phyloP scores from a whole-genome alignment of 2,888 invertebrate species.

The Zele albiditarsus region DNA sequence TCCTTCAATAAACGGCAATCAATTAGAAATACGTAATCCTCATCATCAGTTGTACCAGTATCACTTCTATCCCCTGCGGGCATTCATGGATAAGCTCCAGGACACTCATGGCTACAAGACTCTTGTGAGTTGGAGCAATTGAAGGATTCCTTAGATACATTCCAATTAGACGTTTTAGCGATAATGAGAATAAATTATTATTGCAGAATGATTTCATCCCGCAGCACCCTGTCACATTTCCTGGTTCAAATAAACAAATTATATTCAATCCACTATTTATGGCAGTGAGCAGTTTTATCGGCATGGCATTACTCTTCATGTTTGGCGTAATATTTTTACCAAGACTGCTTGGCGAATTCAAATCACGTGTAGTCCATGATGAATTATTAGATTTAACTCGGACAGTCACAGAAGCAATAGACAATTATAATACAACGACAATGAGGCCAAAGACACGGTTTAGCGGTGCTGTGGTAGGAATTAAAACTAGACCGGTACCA shows the following conservation, averaged over 20 bases:
- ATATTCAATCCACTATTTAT: slow-evolving; percentile 75
- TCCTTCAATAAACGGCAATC: slow-evolving; percentile 51
- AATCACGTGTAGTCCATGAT: slow-evolving; percentile 55
- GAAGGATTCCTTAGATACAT: not conserved
- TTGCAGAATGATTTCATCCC: slow-evolving; percentile 51
- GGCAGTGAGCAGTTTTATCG: slow-evolving; percentile 77
- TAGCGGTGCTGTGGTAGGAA: slow-evolving; percentile 33
- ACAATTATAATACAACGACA: slow-evolving; percentile 46
- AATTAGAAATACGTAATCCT: slow-evolving; percentile 51
- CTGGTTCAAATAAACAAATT: slow-evolving; percentile 63
- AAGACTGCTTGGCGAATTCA: slow-evolving; percentile 66
- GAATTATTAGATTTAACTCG: slow-evolving; percentile 57
- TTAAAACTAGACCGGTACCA: slow-evolving; percentile 41
- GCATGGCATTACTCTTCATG: slow-evolving; percentile 75
- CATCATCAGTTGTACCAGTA: slow-evolving; percentile 70
- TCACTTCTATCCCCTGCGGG: slow-evolving; percentile 75
- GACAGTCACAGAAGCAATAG: slow-evolving; percentile 59
- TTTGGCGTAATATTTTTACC: slow-evolving; percentile 75
- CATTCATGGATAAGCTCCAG: slow-evolving; percentile 71
- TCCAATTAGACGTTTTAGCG: not conserved
- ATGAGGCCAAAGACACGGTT: slow-evolving; percentile 33
- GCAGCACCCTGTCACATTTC: slow-evolving; percentile 44
- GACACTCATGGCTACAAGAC: slow-evolving; percentile 54
- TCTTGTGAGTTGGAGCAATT: slow-evolving; percentile 51
- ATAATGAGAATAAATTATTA: not conserved